Conservation (phyloP, 1,140 invertebrate species). For the Aphelenchoides besseyi region DNA sequence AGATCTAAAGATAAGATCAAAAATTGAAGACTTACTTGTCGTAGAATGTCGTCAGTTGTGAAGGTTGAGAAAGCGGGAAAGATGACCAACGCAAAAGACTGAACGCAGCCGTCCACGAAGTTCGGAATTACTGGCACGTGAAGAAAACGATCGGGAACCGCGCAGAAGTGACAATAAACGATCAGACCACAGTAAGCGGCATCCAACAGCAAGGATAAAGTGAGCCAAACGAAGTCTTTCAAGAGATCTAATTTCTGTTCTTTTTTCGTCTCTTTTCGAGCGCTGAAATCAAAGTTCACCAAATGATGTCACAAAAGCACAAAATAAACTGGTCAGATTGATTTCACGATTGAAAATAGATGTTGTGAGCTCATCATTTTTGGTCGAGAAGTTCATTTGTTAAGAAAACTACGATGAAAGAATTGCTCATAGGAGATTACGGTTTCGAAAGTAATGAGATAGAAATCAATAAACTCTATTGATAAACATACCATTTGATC, state of each 20-base stretch:
- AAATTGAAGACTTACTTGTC: neutral
- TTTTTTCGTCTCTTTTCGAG: neutral
- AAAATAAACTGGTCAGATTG: no score
- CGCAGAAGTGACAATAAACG: neutral
- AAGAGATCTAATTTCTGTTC: neutral
- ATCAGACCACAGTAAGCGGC: neutral
- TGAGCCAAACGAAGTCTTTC: neutral
- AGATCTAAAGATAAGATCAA: neutral
- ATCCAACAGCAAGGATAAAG: neutral
- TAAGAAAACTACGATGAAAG: no score
- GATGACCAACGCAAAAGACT: neutral
- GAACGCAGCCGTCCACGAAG: neutral
- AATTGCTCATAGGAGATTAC: no score
- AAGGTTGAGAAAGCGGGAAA: neutral
- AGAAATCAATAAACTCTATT: neutral
- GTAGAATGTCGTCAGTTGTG: neutral
- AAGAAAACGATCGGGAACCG: neutral
- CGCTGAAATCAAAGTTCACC: neutral
- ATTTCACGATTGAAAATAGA: no score
- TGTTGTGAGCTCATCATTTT: no score
- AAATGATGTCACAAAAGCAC: no score
- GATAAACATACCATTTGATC: neutral
- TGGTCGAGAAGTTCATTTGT: no score
- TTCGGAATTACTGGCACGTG: neutral
- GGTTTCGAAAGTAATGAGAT: no score